Conservation (phyloP, 1,140 invertebrate genomes). For the Sipha flava region DNA sequence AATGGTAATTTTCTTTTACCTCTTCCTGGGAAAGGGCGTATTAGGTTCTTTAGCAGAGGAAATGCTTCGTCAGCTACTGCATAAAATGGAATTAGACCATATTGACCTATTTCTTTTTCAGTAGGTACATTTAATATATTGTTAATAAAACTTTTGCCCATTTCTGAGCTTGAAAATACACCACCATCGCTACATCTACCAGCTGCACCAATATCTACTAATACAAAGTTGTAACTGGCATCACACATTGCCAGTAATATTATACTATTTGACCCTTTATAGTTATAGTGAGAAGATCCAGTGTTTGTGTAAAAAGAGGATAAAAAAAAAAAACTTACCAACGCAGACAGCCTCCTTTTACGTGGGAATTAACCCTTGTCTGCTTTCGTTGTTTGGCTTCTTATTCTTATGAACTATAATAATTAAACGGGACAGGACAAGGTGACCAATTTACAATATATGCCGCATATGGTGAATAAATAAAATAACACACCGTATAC, state of each 20-base stretch:
- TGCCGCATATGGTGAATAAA: too few relatives aligned
- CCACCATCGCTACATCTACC: constrained; percentile 7
- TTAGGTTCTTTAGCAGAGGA: not conserved
- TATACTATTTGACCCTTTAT: constrained; percentile 46
- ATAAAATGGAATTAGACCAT: not conserved
- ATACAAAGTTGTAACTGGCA: not conserved
- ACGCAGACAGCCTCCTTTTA: too few relatives aligned
- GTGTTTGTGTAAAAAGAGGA: too few relatives aligned
- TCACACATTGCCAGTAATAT: too few relatives aligned
- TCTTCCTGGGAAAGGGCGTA: not conserved
- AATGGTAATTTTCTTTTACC: not conserved
- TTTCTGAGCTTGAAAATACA: not conserved
- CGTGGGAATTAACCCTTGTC: too few relatives aligned
- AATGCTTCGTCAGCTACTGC: not conserved
- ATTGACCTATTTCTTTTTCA: not conserved
- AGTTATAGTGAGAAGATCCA: constrained; percentile 44
- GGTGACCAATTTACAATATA: too few relatives aligned
- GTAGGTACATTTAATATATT: not conserved
- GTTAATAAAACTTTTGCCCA: constrained; percentile 26
- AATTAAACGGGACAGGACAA: too few relatives aligned
- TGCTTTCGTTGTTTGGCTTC: too few relatives aligned
- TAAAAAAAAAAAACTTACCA: too few relatives aligned
- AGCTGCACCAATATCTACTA: not conserved
- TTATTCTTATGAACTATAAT: too few relatives aligned
- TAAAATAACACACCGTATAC: too few relatives aligned